Base-by-base conservation (phyloP, 1,140 invertebrate species). In the Anadara kagoshimensis region DNA sequence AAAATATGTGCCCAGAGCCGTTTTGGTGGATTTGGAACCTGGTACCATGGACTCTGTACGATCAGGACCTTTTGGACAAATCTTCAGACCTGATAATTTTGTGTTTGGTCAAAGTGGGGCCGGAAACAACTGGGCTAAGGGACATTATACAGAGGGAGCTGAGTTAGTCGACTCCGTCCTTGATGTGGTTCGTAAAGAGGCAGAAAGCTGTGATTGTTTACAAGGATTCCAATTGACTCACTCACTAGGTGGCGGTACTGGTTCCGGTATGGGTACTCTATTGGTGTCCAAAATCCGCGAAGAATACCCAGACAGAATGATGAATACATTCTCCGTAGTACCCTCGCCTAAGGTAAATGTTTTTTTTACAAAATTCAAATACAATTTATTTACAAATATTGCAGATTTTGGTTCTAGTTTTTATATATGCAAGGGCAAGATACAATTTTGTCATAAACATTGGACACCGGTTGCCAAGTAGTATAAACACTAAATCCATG, bases 41-140 rank as follows among this genome's bases (percentile, higher is more conserved):
- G 84, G 83, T 14, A 87, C 85, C 36, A 87, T 87, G 86, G 85
- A 87, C 67, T 83, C 83, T 22, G 84, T 87, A 44, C 57, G 85
- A 58, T 83, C 83, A n/a, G 81, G 83, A 44, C 83, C 85, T 29
- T 87, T 83, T 59, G 85, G 85, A 47, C 79, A 85, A 64, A 76
- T 86, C 41, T 86, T 86, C 75, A 78, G 84, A 62, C 84, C 84
- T 29, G 84, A 86, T 73, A 86, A 86, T 71, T 86, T 84, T 49
- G 79, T 86, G 20, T 86, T 86, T 56, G 85, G 85, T 45, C 79
- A 85, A 59, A 83, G 94, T 18, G 94, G 93, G 85, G 91, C 91
- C 51, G 94, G 94, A 10, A 96, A 96, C 88, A 96, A 96, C 90
- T 96, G 95, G 93, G 95, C 95, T 29, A 97, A 96, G 88, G 95